Conservation (phyloP, 2,888 invertebrate genomes). For the Drosophila pseudotakahashii region DNA sequence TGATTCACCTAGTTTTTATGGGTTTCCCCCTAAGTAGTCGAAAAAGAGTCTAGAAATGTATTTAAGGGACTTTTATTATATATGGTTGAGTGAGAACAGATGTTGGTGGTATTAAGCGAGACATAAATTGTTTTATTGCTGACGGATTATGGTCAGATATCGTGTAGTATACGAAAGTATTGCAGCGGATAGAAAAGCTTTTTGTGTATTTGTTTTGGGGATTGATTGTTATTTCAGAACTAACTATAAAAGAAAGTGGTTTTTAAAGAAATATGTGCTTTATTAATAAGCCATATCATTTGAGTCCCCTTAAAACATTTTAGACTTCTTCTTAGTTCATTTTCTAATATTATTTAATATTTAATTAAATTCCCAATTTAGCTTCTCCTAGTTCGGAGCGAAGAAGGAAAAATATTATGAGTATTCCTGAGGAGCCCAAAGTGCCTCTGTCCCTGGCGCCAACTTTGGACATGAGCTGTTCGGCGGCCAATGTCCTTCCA, state of each 20-base stretch:
- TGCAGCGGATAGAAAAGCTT: neutral
- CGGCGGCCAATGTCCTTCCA: constrained; percentile 80
- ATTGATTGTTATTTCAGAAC: neutral
- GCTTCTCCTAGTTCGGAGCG: constrained; percentile 39
- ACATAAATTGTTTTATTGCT: neutral
- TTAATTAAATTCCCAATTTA: neutral
- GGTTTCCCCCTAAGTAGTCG: constrained; percentile 14
- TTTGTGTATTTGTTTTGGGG: neutral
- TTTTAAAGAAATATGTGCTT: neutral
- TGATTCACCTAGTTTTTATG: constrained; percentile 34
- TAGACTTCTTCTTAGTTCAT: neutral
- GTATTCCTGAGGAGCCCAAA: constrained; percentile 78
- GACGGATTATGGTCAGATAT: neutral
- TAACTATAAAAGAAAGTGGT: neutral
- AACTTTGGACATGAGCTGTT: constrained; percentile 83
- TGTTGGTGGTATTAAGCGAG: neutral
- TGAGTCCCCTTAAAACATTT: too few relatives aligned
- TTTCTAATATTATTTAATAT: neutral
- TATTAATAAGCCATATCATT: neutral
- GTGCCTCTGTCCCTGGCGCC: constrained; percentile 76
- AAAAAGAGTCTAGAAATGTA: constrained; percentile 1
- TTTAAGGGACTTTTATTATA: constrained; percentile 8
- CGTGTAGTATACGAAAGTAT: neutral
- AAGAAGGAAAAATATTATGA: constrained; percentile 71
- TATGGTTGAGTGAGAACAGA: neutral